Base-by-base conservation (phyloP, 2,113 vertebrate genomes). In the Hypomesus transpacificus region DNA sequence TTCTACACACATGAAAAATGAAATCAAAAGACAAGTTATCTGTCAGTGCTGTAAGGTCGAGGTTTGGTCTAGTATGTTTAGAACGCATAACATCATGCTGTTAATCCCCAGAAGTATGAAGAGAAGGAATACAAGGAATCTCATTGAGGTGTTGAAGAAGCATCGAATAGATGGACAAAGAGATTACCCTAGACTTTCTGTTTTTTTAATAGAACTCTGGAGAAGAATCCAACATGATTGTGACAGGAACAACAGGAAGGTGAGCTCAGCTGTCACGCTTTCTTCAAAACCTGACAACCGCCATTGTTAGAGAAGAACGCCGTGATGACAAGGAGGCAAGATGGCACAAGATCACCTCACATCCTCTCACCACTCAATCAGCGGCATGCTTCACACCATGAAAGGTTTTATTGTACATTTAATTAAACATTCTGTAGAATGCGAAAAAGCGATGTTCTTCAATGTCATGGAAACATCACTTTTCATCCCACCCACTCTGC, bases 401-500 rank as follows among this genome's bases (percentile, higher is more conserved):
- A 65, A 50, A 54, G 1, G 66, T 57, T 68, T 20, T 34, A 68
- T 2, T 68, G 66, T 31, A 52, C 53, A 51, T 57, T 68, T 68
- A 57, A 68, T 56, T 28, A 68, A n/a, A 68, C 66, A 11, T 28
- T 68, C 56, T 26, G 22, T 20, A 4, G 7, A 56, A 34, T 34
- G 17, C 13, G 66, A 51, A 39, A 16, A 11, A 39, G 22, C 14
- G 3, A 21, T 18, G 17, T 59, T 46, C 21, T 22, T 59, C 20
- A 24, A 14, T 22, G 20, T 59, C 21, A 20, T 64, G 14, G 14
- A 28, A 28, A 52, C 17, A 52, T 31, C 6, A 16, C n/a, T 56
- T 71, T 26, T 46, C n/a, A 14, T 7, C 31, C 16, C 5, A 13
- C 17, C 22, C 46, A 1, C 21, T 5, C 21, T 71, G 20, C 21